phyloP scores from a whole-genome alignment of 2,113 vertebrate genomes.

The Leucoraja erinaceus region DNA sequence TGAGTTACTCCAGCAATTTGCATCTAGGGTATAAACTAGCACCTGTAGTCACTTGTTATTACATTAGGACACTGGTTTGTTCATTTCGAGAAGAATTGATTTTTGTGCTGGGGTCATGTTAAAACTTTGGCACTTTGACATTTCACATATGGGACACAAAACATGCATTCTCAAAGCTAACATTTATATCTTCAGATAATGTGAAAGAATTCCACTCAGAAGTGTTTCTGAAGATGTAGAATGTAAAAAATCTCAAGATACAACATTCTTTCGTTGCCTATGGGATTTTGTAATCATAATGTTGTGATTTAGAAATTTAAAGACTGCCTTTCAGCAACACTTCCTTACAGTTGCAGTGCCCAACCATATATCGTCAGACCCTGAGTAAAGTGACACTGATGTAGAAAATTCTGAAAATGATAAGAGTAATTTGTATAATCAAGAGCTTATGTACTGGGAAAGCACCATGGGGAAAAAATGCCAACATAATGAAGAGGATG shows the following conservation, averaged over 20 bases:
- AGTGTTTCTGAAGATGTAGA: not conserved
- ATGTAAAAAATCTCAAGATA: not conserved
- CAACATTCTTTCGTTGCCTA: not conserved
- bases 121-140: not conserved
- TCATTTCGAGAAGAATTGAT: not conserved
- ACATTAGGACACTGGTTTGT: no score
- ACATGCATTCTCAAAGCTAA: not conserved
- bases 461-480: no score
- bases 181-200: not conserved
- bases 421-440: no score
- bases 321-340: no score
- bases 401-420: no score
- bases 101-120: not conserved
- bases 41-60: no score
- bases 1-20: no score
- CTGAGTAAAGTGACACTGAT: not conserved
- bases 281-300: not conserved
- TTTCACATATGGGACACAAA: not conserved
- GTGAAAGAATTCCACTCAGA: not conserved
- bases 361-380: not conserved
- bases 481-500: no score
- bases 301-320: no score
- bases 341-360: not conserved
- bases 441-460: no score
- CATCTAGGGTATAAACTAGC: no score